Evolutionary conservation across 2,888 invertebrate genomes (phyloP), one percentile per base, ranked within the genome.

Genomic region (Drosophila rellima): DNA sequence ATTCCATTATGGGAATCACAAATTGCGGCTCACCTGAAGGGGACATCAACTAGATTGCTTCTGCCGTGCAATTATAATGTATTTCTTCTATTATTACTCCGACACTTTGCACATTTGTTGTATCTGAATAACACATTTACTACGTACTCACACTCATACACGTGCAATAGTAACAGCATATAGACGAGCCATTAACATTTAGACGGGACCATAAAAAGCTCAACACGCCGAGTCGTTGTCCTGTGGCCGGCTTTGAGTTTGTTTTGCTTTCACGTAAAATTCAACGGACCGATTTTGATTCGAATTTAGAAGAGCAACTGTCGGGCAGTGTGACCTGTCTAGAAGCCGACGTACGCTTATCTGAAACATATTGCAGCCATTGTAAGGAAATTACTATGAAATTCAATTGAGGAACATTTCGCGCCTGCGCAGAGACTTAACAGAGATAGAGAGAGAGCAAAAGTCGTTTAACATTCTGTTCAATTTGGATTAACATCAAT

Each of bases 51-150:
- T 51, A 74, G 84, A 78, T 84, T 82, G 76, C 70, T 15, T 78
- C 69, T 70, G 69, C 78, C 57, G 55, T 80, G 71, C 85, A 84
- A 84, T 84, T 84, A 84, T 87, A 82, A 74, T 81, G 69, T 70
- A 64, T 82, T 68, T 72, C 68, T 78, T 67, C 69, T 45, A 45
- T 31, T 69, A 65, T 45, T 70, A 67, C 56, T 57, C 42, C 63
- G 63, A 68, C 68, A 80, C 72, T 78, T 78, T 67, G 26, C 59
- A 59, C 70, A 77, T 54, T 66, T 71, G 59, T 26, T 66, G 55
- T 44, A 63, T 35, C 29, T 23, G 42, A 51, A 52, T 44, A 18
- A 26, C 59, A 35, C 37, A 57, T 35, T 42, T 8, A 69, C 63
- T 17, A 51, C 20, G 44, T 11, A 62, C 59, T 39, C 7, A 51